Percentiles rank a stretch among this genome's conserved stretches.
Conservation (phyloP, 1,140 invertebrate genomes). For the Trachymyrmex cornetzi region DNA sequence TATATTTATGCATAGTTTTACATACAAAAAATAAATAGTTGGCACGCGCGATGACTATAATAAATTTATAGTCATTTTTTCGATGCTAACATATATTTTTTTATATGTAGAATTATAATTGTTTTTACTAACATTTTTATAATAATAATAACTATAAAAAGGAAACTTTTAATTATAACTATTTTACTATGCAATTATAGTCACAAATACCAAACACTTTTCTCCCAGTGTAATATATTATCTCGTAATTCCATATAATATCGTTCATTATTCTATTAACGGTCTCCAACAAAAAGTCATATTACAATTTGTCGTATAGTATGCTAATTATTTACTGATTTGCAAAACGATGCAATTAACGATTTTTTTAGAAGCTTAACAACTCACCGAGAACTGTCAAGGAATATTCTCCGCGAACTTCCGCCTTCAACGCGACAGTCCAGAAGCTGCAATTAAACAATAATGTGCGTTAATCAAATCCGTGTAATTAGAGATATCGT, state of each 20-base stretch:
- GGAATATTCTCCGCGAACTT: neutral
- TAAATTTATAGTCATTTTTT: no score
- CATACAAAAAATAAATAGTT: no score
- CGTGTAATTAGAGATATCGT: neutral
- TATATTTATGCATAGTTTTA: no score
- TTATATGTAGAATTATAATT: no score
- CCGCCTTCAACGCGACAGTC: neutral
- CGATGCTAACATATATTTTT: no score
- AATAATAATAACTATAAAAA: no score
- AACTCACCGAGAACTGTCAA: neutral
- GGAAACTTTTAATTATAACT: no score
- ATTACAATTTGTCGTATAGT: neutral
- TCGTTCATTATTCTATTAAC: neutral
- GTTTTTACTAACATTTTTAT: no score
- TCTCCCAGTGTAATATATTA: neutral
- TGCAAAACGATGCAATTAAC: constrained; percentile 5
- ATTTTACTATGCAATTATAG: no score
- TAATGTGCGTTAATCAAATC: constrained; percentile 10
- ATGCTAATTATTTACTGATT: neutral
- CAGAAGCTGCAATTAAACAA: neutral
- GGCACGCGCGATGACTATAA: no score
- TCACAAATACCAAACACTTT: no score
- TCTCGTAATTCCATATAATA: no score
- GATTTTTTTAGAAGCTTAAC: constrained; percentile 2
- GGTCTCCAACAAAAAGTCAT: neutral